Base-by-base conservation (phyloP, 2,888 invertebrate genomes). In the Morpho achilles region DNA sequence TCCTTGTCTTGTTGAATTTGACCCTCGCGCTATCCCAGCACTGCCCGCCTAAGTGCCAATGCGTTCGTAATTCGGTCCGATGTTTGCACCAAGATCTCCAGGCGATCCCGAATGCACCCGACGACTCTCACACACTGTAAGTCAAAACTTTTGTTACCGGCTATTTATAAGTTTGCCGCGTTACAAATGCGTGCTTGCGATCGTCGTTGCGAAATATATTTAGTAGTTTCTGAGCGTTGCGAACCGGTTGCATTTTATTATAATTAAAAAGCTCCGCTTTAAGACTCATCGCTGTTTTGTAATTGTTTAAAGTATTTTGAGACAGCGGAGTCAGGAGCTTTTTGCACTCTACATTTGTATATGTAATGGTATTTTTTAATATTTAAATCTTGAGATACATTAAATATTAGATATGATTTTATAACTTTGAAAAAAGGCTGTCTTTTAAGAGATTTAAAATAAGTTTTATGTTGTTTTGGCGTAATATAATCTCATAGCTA, bases 41-140 rank as follows among this genome's bases (percentile, higher is more conserved):
- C 58, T 87, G 87, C 49, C 87, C 87, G 8, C 59, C 72, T 7
- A 81, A 77, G 75, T 87, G 87, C 65, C 76, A 77, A 59, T 87
- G 87, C 59, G 60, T 73, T 2, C 73, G 77, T 49, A 81, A 73
- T 61, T 73, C 80, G 63, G 78, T 86, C 40, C 73, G 79, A 5
- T 87, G 87, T 66, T 69, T 85, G 39, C 80, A 80, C 53, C 79
- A 80, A 63, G 78, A 78, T 61, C 69, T 87, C 66, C 70, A 69
- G 60, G 70, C 71, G 39, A 73, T 86, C 44, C 87, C 87, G 59
- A 75, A 73, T 61, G 69, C 76, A 8, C 73, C 84, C 47, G 55
- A 68, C 50, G 81, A 86, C 53, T 76, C 79, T n/a, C 77, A 80
- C 64, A 85, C 83, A 10, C 70, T 87, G 87, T 87, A 74, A 86